Evolutionary conservation across 2,888 invertebrate genomes (phyloP).

Genomic region (Ormyrus nitidulus): DNA sequence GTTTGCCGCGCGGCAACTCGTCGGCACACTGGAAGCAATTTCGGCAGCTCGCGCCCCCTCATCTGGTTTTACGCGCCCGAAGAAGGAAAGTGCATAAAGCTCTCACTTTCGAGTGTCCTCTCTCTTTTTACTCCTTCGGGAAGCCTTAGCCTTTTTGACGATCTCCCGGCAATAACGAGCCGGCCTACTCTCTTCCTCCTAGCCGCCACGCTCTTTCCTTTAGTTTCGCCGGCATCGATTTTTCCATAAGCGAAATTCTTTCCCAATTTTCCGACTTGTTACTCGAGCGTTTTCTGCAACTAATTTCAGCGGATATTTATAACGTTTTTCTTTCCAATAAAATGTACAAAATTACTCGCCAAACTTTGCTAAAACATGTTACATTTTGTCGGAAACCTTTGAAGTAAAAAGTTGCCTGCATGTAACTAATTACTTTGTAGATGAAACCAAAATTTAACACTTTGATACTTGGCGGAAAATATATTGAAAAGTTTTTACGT

Average conservation of each 20-base stretch:
- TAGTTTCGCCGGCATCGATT: no score
- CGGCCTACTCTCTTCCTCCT: background rate
- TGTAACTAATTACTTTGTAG: background rate
- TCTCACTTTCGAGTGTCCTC: slow-evolving; percentile 65
- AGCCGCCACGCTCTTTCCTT: background rate
- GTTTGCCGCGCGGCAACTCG: slow-evolving; percentile 70
- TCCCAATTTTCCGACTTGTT: background rate
- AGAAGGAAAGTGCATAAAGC: slow-evolving; percentile 73
- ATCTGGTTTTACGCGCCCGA: slow-evolving; percentile 62
- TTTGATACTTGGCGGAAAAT: no score
- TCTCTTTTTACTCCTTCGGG: slow-evolving; percentile 54
- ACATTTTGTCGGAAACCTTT: background rate
- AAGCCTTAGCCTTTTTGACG: slow-evolving; percentile 46
- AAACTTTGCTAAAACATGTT: background rate
- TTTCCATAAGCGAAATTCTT: background rate
- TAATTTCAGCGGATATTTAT: no score
- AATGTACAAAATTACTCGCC: background rate
- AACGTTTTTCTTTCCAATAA: no score
- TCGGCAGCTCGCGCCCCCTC: slow-evolving; percentile 68
- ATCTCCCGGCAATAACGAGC: slow-evolving; percentile 35
- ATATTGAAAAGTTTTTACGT: no score
- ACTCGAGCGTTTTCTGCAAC: no score
- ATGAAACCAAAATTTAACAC: background rate
- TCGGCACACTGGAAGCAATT: slow-evolving; percentile 72
- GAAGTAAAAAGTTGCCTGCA: background rate